Base-by-base conservation (phyloP, 2,888 invertebrate species). In the Drosophila conformis region DNA sequence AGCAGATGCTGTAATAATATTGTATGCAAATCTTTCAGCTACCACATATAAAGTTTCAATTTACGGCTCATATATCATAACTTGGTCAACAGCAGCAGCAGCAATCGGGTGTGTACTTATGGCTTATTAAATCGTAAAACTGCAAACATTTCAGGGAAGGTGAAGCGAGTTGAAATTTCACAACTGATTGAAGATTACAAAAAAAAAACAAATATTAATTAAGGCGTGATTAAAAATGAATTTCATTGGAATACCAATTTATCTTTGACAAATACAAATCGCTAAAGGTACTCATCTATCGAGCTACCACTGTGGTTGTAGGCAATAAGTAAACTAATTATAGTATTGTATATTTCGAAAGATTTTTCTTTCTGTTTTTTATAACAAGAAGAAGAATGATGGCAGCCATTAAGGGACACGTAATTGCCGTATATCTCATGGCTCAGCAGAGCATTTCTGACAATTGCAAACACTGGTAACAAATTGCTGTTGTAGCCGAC, bases 21-120 rank as follows among this genome's bases (percentile, higher is more conserved):
- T 81, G 86, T 80, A 84, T 87, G 85, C 87, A 85, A 88, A 88
- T 84, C 80, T 78, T 75, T 77, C 51, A 65, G 79, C 81, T 86
- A 74, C 78, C 74, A 53, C 65, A 87, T 84, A 85, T 89, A 82
- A 85, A 84, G 76, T 86, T 87, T 82, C 85, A 89, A 86, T 86
- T 86, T 86, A 86, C 85, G 85, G 74, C 76, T 89, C 89, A 85
- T 85, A 87, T 85, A 89, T 85, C 89, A 85, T 87, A 89, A 80
- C 62, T 82, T 77, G 87, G 77, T 51, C 87, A 85, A 42, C 77
- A n/a, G 61, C 46, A 21, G 61, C 46, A 21, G 46, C 46, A 46
- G 21, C 46, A 15, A 21, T 67, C 72, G 70, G 64, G 51, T 48
- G 36, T 13, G 73, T 70, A 65, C 78, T 72, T 73, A 80, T 64